A percentile compares a stretch with the other conserved stretches of the same genome.
Conservation (phyloP, 2,113 vertebrate species). For the Mus spicilegus region DNA sequence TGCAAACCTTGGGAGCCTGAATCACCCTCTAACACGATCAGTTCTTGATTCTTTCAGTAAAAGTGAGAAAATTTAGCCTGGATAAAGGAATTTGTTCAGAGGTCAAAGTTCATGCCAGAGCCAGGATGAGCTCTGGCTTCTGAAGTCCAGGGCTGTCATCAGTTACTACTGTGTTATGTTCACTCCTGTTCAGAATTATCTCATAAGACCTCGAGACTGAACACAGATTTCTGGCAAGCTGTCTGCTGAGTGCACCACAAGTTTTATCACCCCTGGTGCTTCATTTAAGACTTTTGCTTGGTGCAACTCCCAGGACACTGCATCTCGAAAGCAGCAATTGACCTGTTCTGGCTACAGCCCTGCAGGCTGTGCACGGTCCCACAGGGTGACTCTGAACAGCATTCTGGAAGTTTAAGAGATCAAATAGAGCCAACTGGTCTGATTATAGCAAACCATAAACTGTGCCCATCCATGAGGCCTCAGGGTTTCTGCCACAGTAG, state of each 20-base stretch:
- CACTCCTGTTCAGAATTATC: neutral
- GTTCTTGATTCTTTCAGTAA: neutral
- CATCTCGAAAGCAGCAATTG: neutral
- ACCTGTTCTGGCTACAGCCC: neutral
- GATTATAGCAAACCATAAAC: neutral
- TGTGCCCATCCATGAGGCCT: neutral
- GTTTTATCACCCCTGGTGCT: neutral
- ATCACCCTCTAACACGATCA: neutral
- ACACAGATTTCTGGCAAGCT: neutral
- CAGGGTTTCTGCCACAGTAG: neutral
- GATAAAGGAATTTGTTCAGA: neutral
- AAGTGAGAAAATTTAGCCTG: neutral
- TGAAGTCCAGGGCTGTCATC: neutral
- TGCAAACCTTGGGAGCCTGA: neutral
- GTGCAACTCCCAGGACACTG: neutral
- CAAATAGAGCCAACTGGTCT: constrained; percentile 17
- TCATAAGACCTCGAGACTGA: neutral
- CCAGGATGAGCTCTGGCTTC: neutral
- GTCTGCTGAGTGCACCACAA: neutral
- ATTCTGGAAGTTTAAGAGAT: neutral
- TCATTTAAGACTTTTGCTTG: neutral
- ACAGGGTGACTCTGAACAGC: neutral
- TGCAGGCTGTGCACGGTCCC: neutral
- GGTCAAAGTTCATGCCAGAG: neutral
- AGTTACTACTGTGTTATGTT: no score